Base-by-base conservation (phyloP, 1,140 invertebrate species). In the Chelonus insularis region DNA sequence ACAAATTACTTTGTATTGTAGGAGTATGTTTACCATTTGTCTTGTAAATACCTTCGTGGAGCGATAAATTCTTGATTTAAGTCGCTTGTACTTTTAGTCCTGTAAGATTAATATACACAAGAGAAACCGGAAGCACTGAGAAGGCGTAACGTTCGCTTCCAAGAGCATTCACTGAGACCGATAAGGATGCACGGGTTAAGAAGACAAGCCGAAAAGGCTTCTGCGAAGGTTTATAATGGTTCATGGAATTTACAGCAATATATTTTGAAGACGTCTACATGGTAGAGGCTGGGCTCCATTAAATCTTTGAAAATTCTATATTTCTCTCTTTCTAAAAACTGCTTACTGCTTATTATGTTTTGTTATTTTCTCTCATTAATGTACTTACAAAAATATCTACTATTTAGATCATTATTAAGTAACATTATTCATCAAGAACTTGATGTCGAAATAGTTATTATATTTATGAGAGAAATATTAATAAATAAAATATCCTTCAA, bases 201-300 rank as follows among this genome's bases (percentile, higher is more conserved):
- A 48, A 59, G 50, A 52, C 52, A 59, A 55, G 25, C 32, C 29
- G 20, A 58, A 60, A 66, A 68, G 45, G 52, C 57, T 60, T 56
- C 36, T 20, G 47, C n/a, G 34, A 51, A 64, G 57, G 54, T 52
- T 57, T 59, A 60, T 66, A 64, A 63, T 55, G 60, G 65, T 48
- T 20, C 39, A 23, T 43, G 34, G 45, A 58, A 57, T 64, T 61
- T 43, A 45, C 21, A 57, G 51, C 58, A 58, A 51, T 72, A 70
- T 72, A 72, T 68, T 65, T 54, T 60, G 37, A 51, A 64, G 65
- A 68, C 69, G 57, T 71, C 71, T 72, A 72, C 67, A 71, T 39
- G 68, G 57, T 66, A 68, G 63, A 57, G 68, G 70, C 64, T 62
- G 66, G 64, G 56, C 58, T 50, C 57, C 64, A 62, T 65, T 71